phyloP scores from a whole-genome alignment of 2,113 vertebrate species.

The Nibea albiflora region DNA sequence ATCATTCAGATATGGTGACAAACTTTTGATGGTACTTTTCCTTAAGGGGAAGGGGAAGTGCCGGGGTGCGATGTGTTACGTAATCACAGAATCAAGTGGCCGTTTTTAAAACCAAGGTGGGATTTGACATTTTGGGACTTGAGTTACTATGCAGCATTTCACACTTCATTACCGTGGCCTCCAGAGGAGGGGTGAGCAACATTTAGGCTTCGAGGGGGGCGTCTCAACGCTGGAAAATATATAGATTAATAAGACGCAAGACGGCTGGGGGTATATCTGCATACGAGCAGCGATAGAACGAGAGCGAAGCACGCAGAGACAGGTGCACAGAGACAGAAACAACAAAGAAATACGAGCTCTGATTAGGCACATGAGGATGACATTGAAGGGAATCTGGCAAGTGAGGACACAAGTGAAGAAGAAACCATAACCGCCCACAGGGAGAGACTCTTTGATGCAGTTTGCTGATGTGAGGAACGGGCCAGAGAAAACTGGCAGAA shows the following conservation, averaged over 20 bases:
- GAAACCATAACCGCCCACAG: neutral
- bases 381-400: neutral
- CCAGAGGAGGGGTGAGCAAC: slow-evolving; percentile 42
- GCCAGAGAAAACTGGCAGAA: slow-evolving; percentile 39
- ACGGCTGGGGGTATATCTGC: neutral
- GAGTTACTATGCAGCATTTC: slow-evolving; percentile 59
- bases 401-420: neutral
- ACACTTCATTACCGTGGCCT: slow-evolving; percentile 63
- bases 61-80: neutral
- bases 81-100: slow-evolving; percentile 29
- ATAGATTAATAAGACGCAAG: slow-evolving; percentile 7
- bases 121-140: slow-evolving; percentile 38
- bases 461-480: slow-evolving; percentile 69
- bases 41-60: neutral
- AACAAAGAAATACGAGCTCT: slow-evolving; percentile 36
- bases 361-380: slow-evolving; percentile 30
- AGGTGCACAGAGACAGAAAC: neutral
- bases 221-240: slow-evolving; percentile 11
- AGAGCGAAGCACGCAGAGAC: neutral
- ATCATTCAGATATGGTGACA: slow-evolving; percentile 1
- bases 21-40: neutral
- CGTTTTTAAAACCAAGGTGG: slow-evolving; percentile 47
- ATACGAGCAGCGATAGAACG: neutral
- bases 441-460: neutral
- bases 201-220: neutral